Conservation (phyloP, 1,140 invertebrate genomes). For the Schlechtendalia chinensis region DNA sequence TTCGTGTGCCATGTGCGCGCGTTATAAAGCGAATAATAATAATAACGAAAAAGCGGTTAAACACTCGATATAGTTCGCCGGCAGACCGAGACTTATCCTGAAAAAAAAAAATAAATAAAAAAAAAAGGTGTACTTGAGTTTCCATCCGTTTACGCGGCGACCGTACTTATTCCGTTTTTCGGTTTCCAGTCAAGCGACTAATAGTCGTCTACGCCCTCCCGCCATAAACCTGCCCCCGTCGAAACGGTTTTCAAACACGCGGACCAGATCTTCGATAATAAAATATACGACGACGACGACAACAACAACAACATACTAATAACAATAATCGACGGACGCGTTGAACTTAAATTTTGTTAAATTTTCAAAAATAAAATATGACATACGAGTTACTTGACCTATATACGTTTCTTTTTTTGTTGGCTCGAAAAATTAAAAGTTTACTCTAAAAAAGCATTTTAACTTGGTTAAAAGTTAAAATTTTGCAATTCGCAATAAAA, state of each 20-base stretch:
- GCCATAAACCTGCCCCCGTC: too few relatives aligned
- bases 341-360: too few relatives aligned
- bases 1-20: constrained; percentile 9
- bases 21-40: constrained; percentile 19
- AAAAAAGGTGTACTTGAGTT: constrained; percentile 44
- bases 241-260: constrained; percentile 13
- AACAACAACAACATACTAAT: too few relatives aligned
- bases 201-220: not conserved
- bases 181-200: constrained; percentile 41
- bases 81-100: constrained; percentile 22
- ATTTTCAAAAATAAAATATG: too few relatives aligned
- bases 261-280: not conserved
- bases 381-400: too few relatives aligned
- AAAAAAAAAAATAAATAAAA: not conserved
- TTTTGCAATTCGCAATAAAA: too few relatives aligned
- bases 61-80: constrained; percentile 25
- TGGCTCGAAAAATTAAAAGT: too few relatives aligned
- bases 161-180: constrained; percentile 19
- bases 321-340: constrained; percentile 4
- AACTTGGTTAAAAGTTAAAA: too few relatives aligned
- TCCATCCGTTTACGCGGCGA: constrained; percentile 36
- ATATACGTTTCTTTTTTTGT: too few relatives aligned
- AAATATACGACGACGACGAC: too few relatives aligned
- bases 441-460: too few relatives aligned
- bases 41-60: constrained; percentile 46